Base-by-base conservation (phyloP, 2,888 invertebrate genomes). In the Hipparchia semele region DNA sequence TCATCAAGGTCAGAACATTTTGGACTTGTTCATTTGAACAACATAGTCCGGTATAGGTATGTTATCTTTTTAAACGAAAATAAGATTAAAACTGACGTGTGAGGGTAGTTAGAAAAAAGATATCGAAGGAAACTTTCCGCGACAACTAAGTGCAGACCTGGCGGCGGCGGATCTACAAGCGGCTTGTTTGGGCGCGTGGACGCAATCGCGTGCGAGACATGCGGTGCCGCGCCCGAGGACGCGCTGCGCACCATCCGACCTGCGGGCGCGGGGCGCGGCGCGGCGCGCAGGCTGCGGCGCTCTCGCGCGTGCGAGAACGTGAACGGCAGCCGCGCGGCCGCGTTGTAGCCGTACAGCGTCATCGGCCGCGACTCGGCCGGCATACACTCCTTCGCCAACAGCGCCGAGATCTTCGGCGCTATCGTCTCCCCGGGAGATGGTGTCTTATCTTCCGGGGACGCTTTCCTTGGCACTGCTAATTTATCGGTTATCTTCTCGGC, bases 191-290 rank as follows among this genome's bases (percentile, higher is more conserved):
- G 89, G 88, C 83, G 85, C 86, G 87, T 87, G 64, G 80, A 86
- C 79, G 87, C 84, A 85, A 84, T n/a, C 85, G 83, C 81, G 86
- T 87, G 89, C 70, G 73, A 8, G 49, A 8, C 74, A 75, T 73
- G 76, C 72, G 74, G 73, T 66, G 89, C 89, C 84, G 92, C 92
- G 82, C 91, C 91, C 86, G 91, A 92, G 75, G 94, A 93, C 84
- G 90, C 93, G 88, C 93, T 92, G 86, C 94, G 92, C 87, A 93
- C 92, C 91, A 94, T 92, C 91, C 94, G 92, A 92, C 84, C 86
- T 85, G 80, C 83, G 77, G 78, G 85, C 82, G 76, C 89, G 86
- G 80, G 88, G 82, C 59, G 84, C 82, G 45, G 83, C 83, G 70
- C 73, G 60, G 78, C 79, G 61, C 75, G 76, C 78, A 61, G 84